Conservation (phyloP, 2,797 vertebrate species). For the Cossypha niveicapilla region DNA sequence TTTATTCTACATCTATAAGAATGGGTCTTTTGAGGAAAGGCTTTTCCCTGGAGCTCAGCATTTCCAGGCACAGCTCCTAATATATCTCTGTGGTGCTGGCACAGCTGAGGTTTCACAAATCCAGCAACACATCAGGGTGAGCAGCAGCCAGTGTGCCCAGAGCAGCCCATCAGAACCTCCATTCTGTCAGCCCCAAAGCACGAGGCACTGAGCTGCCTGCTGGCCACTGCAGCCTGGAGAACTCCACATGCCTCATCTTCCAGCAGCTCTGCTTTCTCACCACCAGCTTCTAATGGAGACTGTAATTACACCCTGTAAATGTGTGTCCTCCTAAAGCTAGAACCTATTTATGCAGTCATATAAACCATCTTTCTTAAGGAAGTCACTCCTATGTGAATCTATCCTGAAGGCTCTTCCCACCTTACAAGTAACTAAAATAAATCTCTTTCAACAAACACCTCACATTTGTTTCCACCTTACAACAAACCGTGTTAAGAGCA, state of each 20-base stretch:
- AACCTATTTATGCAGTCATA: not conserved
- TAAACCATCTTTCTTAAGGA: not conserved
- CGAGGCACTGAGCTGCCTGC: not conserved
- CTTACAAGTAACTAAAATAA: not conserved
- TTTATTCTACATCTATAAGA: fast-evolving
- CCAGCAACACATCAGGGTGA: not conserved
- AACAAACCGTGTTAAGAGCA: not conserved
- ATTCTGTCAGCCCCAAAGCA: not conserved
- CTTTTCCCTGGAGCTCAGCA: not conserved
- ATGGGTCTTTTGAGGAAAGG: not conserved
- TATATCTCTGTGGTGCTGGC: not conserved
- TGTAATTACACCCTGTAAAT: not conserved
- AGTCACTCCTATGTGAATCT: not conserved
- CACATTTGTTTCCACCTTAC: not conserved
- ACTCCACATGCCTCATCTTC: fast-evolving
- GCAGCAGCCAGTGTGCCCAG: not conserved
- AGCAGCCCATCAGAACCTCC: not conserved
- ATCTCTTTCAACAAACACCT: not conserved
- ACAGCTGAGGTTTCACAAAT: not conserved
- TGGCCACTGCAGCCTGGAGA: not conserved
- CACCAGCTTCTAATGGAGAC: not conserved
- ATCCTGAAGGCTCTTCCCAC: not conserved
- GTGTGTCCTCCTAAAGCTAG: not conserved
- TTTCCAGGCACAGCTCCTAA: not conserved
- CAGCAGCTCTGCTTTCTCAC: not conserved